A percentile compares a stretch with the other conserved stretches of the same genome.
Conservation (phyloP, 2,888 invertebrate genomes). For the Chorisops tibialis region DNA sequence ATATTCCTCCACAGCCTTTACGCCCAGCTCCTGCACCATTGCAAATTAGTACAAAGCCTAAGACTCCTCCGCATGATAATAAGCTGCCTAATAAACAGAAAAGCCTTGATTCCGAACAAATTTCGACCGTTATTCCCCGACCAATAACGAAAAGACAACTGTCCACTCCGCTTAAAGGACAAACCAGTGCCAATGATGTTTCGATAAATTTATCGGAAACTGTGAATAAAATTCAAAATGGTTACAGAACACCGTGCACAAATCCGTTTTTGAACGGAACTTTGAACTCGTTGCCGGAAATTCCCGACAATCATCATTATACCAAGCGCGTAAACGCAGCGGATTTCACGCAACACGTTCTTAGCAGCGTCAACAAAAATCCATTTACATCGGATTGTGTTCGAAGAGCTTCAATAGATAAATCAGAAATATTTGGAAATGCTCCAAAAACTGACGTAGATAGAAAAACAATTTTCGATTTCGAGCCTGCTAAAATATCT, state of each 20-base stretch:
- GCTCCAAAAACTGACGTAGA: slow-evolving; percentile 32
- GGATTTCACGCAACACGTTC: neutral
- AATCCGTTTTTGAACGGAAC: slow-evolving; percentile 38
- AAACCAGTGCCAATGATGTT: slow-evolving; percentile 26
- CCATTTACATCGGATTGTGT: slow-evolving; percentile 30
- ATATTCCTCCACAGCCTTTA: slow-evolving; percentile 65
- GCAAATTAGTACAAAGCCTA: slow-evolving; percentile 29
- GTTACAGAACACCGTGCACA: slow-evolving; percentile 31
- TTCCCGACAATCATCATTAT: slow-evolving; percentile 26
- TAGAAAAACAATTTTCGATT: slow-evolving; percentile 32
- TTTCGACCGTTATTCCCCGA: slow-evolving; percentile 45
- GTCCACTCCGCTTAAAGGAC: slow-evolving; percentile 30
- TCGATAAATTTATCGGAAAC: slow-evolving; percentile 34
- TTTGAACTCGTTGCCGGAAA: slow-evolving; percentile 25
- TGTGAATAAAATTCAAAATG: slow-evolving; percentile 32
- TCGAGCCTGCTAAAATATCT: slow-evolving; percentile 32
- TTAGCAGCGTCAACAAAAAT: slow-evolving; percentile 26
- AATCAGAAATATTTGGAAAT: neutral
- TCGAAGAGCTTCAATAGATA: neutral
- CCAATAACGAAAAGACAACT: slow-evolving; percentile 46
- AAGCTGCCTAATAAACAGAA: slow-evolving; percentile 27
- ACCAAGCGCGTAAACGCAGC: neutral
- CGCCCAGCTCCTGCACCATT: slow-evolving; percentile 59
- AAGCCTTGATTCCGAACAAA: slow-evolving; percentile 23
- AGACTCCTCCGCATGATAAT: slow-evolving; percentile 13